These are phyloP conservation scores for Pachypanchax playfairii DNA, from an alignment of 2,113 vertebrate species.

Conservation along the genomic window DNA sequence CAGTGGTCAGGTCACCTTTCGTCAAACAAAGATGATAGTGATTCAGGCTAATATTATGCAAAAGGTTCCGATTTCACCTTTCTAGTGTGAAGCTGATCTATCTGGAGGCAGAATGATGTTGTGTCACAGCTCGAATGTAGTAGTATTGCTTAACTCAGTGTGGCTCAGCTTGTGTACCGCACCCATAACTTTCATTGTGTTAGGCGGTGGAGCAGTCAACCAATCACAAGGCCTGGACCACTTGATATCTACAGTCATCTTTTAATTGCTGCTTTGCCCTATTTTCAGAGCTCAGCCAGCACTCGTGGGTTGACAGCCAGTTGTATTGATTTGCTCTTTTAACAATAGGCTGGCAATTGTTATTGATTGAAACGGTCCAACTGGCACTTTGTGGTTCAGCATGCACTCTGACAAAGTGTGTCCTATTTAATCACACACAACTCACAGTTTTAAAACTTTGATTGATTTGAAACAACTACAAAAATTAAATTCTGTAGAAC, in stretches of 20 bases:
- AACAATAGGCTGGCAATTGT: conserved; percentile 43
- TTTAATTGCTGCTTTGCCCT: conserved; percentile 48
- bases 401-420: conserved; percentile 30
- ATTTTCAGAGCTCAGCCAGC: conserved; percentile 57
- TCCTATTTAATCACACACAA: conserved; percentile 12
- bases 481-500: background rate
- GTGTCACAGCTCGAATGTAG: conserved; percentile 10
- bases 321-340: conserved; percentile 54
- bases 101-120: background rate
- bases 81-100: background rate
- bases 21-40: background rate
- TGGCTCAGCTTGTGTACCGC: conserved; percentile 5
- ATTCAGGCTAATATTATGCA: background rate
- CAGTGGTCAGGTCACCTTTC: background rate
- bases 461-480: background rate
- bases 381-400: conserved; percentile 36
- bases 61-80: conserved; percentile 1
- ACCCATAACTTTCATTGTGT: conserved; percentile 39
- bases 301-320: conserved; percentile 18
- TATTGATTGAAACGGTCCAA: conserved; percentile 49
- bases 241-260: conserved; percentile 21
- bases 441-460: background rate
- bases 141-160: background rate
- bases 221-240: conserved; percentile 12
- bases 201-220: conserved; percentile 10